Evolutionary conservation across 1,140 invertebrate species (phyloP).

Genomic region (Idris sp.): DNA sequence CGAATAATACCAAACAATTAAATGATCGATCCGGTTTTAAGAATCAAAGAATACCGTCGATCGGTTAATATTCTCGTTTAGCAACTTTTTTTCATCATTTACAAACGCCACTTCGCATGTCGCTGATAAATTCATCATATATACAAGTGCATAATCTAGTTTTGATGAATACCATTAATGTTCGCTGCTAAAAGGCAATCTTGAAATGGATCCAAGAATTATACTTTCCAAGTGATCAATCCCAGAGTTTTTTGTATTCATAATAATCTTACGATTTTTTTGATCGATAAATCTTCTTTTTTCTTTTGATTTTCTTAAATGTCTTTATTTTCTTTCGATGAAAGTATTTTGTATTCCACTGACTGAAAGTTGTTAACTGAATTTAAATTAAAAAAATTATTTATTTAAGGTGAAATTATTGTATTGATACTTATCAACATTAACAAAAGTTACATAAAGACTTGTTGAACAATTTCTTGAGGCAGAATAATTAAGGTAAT

Average conservation of each 20-base stretch:
- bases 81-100: slow-evolving; percentile 21
- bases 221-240: slow-evolving; percentile 29
- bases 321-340: no score
- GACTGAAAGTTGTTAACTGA: no score
- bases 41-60: slow-evolving; percentile 18
- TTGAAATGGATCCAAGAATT: slow-evolving; percentile 39
- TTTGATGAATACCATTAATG: slow-evolving; percentile 39
- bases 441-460: no score
- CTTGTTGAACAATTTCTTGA: no score
- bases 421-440: no score
- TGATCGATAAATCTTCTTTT: no score
- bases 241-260: slow-evolving; percentile 20
- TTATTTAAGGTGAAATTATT: no score
- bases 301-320: no score
- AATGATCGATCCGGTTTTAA: slow-evolving; percentile 5
- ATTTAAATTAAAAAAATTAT: no score
- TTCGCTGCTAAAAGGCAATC: slow-evolving; percentile 21
- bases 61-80: background rate
- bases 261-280: slow-evolving; percentile 17
- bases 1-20: background rate
- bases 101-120: slow-evolving; percentile 30
- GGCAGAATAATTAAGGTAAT: no score
- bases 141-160: slow-evolving; percentile 36
- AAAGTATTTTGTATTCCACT: slow-evolving; percentile 1
- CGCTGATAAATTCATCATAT: slow-evolving; percentile 36